These are phyloP conservation scores for Vicugna pacos DNA, from an alignment of 2,113 vertebrate genomes.

Conservation along the genomic window DNA sequence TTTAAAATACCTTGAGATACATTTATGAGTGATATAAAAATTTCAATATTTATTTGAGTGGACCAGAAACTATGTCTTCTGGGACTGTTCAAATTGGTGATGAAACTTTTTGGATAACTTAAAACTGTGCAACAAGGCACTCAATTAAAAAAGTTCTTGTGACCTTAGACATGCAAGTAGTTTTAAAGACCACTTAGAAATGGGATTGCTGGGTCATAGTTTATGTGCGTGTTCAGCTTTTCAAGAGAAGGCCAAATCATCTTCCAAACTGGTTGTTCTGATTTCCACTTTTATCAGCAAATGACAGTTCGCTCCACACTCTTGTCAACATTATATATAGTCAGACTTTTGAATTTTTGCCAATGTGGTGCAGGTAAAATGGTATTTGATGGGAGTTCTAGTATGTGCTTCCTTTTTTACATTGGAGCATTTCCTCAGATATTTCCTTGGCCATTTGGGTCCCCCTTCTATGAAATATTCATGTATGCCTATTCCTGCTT, in stretches of 20 bases:
- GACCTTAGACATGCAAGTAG: neutral
- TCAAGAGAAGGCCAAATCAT: neutral
- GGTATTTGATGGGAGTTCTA: neutral
- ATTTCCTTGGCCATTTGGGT: neutral
- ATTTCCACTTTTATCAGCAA: neutral
- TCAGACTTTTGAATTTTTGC: neutral
- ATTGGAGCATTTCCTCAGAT: neutral
- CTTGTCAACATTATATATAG: neutral
- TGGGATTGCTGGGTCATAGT: neutral
- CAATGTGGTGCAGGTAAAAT: neutral
- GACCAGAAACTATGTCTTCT: neutral
- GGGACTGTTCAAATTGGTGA: neutral
- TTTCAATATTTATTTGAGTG: neutral
- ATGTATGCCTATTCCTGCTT: neutral
- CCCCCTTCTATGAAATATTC: neutral
- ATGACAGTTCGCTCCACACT: neutral
- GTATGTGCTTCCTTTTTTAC: neutral
- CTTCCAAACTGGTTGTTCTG: neutral
- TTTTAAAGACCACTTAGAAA: neutral
- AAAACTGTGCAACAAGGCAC: neutral
- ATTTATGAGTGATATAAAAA: neutral
- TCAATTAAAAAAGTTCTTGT: neutral
- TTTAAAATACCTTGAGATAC: neutral
- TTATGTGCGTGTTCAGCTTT: neutral
- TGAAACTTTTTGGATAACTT: neutral